phyloP scores from a whole-genome alignment of 2,888 invertebrate species.

The Oxyteleia sp. region DNA sequence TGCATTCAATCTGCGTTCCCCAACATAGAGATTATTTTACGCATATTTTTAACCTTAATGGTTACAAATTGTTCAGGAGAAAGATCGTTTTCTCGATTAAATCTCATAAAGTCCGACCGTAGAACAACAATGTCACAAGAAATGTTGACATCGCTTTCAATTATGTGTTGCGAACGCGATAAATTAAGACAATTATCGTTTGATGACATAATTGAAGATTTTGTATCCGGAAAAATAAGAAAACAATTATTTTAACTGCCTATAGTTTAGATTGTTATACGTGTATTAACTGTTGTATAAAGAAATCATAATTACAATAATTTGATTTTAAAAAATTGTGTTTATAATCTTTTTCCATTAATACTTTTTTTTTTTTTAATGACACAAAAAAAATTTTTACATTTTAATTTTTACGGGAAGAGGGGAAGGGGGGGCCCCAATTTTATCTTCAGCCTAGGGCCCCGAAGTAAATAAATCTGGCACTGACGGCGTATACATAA shows the following conservation, averaged over 20 bases:
- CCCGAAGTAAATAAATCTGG: background rate
- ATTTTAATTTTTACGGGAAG: no score
- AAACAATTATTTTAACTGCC: background rate
- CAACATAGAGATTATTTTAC: background rate
- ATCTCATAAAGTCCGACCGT: constrained; percentile 15
- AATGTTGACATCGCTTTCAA: constrained; percentile 27
- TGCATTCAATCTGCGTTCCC: constrained; percentile 1
- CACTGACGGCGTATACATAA: background rate
- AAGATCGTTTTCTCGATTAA: constrained; percentile 41
- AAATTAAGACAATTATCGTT: constrained; percentile 14
- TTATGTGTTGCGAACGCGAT: constrained; percentile 43
- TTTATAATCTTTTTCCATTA: background rate
- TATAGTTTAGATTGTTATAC: no score
- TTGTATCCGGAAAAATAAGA: background rate
- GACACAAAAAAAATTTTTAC: no score
- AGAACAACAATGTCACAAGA: constrained; percentile 45
- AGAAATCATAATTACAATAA: no score
- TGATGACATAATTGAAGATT: background rate
- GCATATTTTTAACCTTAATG: constrained; percentile 4
- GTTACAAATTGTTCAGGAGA: constrained; percentile 27
- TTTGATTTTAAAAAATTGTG: no score
- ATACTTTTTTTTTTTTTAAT: no score
- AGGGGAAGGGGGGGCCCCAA: background rate
- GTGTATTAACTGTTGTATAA: no score
- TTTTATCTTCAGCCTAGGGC: background rate